phyloP scores from a whole-genome alignment of 2,797 vertebrate species.

The Malurus splendens region DNA sequence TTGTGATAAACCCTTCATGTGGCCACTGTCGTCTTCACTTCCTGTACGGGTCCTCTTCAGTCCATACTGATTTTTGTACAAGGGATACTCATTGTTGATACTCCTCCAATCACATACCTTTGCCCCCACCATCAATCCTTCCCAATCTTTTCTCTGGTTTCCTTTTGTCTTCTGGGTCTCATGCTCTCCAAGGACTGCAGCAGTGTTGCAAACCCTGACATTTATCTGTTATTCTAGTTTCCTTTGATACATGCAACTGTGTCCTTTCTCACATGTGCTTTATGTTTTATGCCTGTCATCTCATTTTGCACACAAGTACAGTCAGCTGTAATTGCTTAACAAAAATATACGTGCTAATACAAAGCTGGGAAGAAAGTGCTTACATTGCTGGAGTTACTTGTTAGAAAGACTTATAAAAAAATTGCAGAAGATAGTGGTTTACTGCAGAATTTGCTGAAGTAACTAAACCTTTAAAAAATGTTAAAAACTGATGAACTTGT shows the following conservation, averaged over 20 bases:
- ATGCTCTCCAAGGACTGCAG: not conserved
- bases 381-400: not conserved
- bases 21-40: not conserved
- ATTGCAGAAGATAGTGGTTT: not conserved
- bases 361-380: not conserved
- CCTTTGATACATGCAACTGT: not conserved
- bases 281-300: slow-evolving; percentile 22
- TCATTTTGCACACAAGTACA: not conserved
- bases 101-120: not conserved
- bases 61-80: not conserved
- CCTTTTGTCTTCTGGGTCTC: not conserved
- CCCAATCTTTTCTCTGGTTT: not conserved
- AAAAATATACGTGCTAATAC: not conserved
- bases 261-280: not conserved
- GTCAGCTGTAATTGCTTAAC: slow-evolving; percentile 20
- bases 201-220: not conserved
- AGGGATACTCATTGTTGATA: not conserved
- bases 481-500: not conserved
- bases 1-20: not conserved
- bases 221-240: not conserved
- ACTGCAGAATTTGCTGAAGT: not conserved
- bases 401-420: not conserved
- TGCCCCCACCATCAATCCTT: not conserved
- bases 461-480: not conserved
- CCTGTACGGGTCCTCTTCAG: not conserved